Evolutionary conservation across 2,888 invertebrate genomes (phyloP).

Genomic region (Bugula neritina): DNA sequence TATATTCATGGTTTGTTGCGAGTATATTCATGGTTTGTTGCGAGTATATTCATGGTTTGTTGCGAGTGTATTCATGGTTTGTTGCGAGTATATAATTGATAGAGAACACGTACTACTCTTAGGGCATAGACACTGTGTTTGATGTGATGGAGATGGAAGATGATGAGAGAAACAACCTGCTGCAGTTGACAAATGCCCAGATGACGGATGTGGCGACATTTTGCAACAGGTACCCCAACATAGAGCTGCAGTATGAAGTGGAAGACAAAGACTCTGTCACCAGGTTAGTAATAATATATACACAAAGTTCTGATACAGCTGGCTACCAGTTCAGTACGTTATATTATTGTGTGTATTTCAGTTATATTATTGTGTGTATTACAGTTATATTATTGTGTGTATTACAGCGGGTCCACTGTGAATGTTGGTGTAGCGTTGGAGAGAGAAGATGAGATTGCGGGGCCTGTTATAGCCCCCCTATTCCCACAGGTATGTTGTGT

Average conservation of each 20-base stretch:
- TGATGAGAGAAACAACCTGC: slow-evolving; percentile 67
- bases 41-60: no score
- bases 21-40: no score
- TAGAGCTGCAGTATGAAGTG: slow-evolving; percentile 88
- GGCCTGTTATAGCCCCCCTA: slow-evolving; percentile 95
- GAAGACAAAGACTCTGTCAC: slow-evolving; percentile 69
- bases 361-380: not conserved
- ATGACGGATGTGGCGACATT: slow-evolving; percentile 97
- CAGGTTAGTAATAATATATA: slow-evolving; percentile 37
- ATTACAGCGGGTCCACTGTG: slow-evolving; percentile 58
- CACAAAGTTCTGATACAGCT: no score
- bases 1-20: no score
- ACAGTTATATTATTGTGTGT: not conserved
- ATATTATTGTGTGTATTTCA: no score
- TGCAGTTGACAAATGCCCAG: slow-evolving; percentile 69
- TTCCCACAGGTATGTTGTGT: slow-evolving; percentile 79
- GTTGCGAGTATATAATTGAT: no score
- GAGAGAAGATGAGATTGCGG: slow-evolving; percentile 91
- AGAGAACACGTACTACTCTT: no score
- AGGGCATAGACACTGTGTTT: slow-evolving; percentile 82
- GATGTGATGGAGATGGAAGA: slow-evolving; percentile 94
- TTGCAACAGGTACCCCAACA: slow-evolving; percentile 98
- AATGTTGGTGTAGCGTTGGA: slow-evolving; percentile 85
- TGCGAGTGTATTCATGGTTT: no score
- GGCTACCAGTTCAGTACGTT: no score